Evolutionary conservation across 2,113 vertebrate species (phyloP).

Genomic region (Clarias magur): DNA sequence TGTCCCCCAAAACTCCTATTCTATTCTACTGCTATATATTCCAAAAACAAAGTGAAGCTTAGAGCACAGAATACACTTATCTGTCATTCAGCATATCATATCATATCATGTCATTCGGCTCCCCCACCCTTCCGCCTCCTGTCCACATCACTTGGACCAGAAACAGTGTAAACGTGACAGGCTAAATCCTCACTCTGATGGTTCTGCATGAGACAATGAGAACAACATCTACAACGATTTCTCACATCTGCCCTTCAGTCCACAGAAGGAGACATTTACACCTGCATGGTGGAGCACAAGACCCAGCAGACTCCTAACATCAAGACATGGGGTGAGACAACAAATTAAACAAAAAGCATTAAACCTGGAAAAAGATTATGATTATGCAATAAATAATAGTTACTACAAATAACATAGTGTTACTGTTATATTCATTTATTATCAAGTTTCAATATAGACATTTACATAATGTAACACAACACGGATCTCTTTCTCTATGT

Average conservation of each 20-base stretch:
- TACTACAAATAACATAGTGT: too few relatives aligned
- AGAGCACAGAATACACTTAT: slow-evolving; percentile 67
- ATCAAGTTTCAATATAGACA: too few relatives aligned
- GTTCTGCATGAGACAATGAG: too few relatives aligned
- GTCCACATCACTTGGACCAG: slow-evolving; percentile 69
- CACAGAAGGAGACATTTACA: too few relatives aligned
- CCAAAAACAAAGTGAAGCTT: slow-evolving; percentile 45
- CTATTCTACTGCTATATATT: slow-evolving; percentile 52
- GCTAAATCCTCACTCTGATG: slow-evolving; percentile 50
- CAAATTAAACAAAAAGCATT: fast-evolving
- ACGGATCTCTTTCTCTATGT: too few relatives aligned
- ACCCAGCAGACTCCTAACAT: background rate
- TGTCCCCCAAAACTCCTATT: slow-evolving; percentile 55
- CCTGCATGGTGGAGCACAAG: background rate
- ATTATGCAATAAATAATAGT: too few relatives aligned
- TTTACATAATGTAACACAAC: too few relatives aligned
- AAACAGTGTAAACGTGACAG: slow-evolving; percentile 63
- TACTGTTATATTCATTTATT: too few relatives aligned
- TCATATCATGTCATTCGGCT: too few relatives aligned
- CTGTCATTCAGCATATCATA: slow-evolving; percentile 62
- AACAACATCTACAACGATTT: too few relatives aligned
- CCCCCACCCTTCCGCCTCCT: slow-evolving; percentile 44
- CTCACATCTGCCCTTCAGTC: too few relatives aligned
- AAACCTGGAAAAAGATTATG: background rate
- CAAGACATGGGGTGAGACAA: fast-evolving